These are phyloP conservation scores for Apis dorsata DNA, from an alignment of 1,140 invertebrate genomes.

Conservation along the genomic window DNA sequence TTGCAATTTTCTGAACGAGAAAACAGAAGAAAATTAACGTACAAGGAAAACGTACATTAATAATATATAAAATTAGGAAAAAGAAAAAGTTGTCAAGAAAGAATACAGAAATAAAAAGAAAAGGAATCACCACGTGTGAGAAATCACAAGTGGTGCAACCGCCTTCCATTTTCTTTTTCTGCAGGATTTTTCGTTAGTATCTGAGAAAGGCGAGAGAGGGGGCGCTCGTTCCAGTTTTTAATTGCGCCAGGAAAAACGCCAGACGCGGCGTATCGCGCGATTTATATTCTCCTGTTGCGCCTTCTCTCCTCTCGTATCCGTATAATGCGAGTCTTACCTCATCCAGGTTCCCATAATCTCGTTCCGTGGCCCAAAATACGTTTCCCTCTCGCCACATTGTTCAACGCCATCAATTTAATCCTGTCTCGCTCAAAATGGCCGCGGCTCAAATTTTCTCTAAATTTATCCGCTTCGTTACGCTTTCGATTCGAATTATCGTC, in stretches of 20 bases:
- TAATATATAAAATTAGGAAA: no score
- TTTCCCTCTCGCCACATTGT: conserved; percentile 18
- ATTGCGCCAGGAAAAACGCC: conserved; percentile 61
- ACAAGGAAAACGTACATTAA: background rate
- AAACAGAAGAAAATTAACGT: no score
- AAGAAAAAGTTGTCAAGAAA: no score
- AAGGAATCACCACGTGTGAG: no score
- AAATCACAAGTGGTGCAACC: background rate
- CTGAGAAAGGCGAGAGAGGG: background rate
- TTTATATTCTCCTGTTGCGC: conserved; percentile 60
- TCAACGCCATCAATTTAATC: background rate
- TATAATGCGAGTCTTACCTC: conserved; percentile 57
- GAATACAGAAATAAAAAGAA: no score
- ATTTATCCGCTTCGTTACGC: no score
- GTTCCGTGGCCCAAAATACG: conserved; percentile 6
- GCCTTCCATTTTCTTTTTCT: background rate
- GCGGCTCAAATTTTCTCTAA: background rate
- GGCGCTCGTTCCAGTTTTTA: conserved; percentile 65
- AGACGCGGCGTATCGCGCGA: conserved; percentile 54
- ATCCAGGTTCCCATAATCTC: conserved; percentile 63
- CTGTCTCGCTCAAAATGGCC: background rate
- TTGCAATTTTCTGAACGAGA: no score
- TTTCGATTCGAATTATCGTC: no score
- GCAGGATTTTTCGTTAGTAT: conserved; percentile 18
- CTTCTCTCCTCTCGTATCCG: conserved; percentile 48